A percentile compares a stretch with the other conserved stretches of the same genome.
Conservation (phyloP, 2,888 invertebrate species). For the Heliconius aoede region DNA sequence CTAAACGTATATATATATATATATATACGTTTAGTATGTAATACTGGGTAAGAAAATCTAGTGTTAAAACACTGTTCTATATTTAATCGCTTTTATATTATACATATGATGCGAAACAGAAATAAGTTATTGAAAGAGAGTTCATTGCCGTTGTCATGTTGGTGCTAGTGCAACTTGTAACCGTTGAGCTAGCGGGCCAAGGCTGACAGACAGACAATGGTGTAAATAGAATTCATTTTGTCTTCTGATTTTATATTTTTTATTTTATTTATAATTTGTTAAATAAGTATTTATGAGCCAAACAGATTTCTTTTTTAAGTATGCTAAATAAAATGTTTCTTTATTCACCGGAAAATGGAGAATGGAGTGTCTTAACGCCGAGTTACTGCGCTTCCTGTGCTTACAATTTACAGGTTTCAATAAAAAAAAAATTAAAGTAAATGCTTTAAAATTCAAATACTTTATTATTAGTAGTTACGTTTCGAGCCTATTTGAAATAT, state of each 20-base stretch:
- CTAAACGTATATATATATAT: no score
- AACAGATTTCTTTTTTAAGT: background rate
- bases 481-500: background rate
- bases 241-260: background rate
- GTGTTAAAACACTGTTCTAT: background rate
- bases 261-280: no score
- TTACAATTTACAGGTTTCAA: no score
- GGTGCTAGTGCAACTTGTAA: slow-evolving; percentile 27
- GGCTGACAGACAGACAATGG: slow-evolving; percentile 24
- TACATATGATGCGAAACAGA: background rate
- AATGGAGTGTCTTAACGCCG: no score
- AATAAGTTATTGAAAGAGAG: background rate
- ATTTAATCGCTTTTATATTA: background rate
- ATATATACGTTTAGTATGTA: no score
- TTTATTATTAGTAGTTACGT: no score
- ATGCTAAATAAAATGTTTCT: background rate
- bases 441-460: no score
- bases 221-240: slow-evolving; percentile 2
- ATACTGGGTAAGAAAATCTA: background rate
- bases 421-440: no score
- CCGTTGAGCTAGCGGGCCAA: slow-evolving; percentile 30
- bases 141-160: slow-evolving; percentile 20
- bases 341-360: no score
- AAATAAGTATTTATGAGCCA: background rate
- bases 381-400: no score